phyloP scores from a whole-genome alignment of 2,797 vertebrate species.

The Mormyrops attenuatus region DNA sequence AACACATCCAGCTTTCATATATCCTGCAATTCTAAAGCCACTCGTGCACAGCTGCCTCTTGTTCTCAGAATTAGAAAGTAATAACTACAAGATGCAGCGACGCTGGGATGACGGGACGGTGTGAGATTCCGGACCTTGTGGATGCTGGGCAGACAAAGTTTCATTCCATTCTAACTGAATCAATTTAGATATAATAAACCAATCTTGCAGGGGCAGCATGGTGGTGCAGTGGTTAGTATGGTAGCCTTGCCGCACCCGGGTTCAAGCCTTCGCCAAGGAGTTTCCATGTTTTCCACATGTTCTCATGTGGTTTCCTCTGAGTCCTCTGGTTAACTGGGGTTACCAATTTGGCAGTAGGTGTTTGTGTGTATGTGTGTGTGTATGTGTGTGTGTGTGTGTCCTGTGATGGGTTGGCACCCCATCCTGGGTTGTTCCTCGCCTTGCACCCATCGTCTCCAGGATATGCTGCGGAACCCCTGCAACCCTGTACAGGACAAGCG shows the following conservation, averaged over 20 bases:
- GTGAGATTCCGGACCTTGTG: neutral
- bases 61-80: neutral
- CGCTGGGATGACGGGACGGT: neutral
- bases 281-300: neutral
- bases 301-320: neutral
- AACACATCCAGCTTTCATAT: neutral
- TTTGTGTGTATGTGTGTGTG: neutral
- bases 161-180: neutral
- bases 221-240: neutral
- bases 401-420: neutral
- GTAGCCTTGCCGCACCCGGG: neutral
- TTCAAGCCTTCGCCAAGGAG: neutral
- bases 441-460: neutral
- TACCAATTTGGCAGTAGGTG: neutral
- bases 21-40: neutral
- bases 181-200: neutral
- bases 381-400: neutral
- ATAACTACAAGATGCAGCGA: neutral
- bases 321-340: neutral
- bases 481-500: neutral
- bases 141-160: neutral
- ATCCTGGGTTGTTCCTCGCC: neutral
- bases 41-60: neutral
- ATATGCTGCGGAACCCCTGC: neutral
- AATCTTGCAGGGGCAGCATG: neutral